A percentile compares a stretch with the other conserved stretches of the same genome.
Conservation (phyloP, 2,888 invertebrate genomes). For the Synergus gifuensis region DNA sequence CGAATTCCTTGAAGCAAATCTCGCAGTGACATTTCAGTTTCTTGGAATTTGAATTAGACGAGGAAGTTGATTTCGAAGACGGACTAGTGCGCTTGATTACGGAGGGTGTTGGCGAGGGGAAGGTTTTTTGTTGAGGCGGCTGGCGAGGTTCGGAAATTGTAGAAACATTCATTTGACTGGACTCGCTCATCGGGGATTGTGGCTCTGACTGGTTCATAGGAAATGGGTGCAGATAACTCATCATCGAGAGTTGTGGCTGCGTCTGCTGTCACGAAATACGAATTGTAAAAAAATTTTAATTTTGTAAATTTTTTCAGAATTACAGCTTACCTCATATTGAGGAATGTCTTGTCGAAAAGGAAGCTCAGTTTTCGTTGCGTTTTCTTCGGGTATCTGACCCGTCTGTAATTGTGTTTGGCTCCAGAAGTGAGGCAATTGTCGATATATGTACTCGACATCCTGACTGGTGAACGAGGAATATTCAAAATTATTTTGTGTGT, state of each 20-base stretch:
- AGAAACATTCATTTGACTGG: slow-evolving; percentile 55
- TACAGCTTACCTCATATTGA: slow-evolving; percentile 62
- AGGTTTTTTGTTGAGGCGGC: slow-evolving; percentile 42
- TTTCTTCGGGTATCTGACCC: slow-evolving; percentile 67
- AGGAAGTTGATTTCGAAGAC: slow-evolving; percentile 63
- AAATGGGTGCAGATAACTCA: slow-evolving; percentile 62
- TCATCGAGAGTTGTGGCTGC: slow-evolving; percentile 61
- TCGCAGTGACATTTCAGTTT: slow-evolving; percentile 75
- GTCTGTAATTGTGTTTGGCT: slow-evolving; percentile 69
- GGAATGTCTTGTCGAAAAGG: slow-evolving; percentile 64
- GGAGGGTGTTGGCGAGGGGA: slow-evolving; percentile 56
- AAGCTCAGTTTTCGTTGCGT: slow-evolving; percentile 67
- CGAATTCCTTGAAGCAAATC: slow-evolving; percentile 76
- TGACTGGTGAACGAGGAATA: slow-evolving; percentile 73
- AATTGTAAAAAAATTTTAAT: neutral
- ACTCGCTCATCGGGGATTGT: slow-evolving; percentile 50
- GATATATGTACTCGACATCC: slow-evolving; percentile 73
- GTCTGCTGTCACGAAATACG: slow-evolving; percentile 54
- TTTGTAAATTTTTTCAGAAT: neutral
- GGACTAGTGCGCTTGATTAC: slow-evolving; percentile 67
- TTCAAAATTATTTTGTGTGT: slow-evolving; percentile 65
- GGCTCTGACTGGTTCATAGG: slow-evolving; percentile 49
- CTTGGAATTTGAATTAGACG: slow-evolving; percentile 60
- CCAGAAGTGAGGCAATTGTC: slow-evolving; percentile 74
- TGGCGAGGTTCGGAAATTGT: slow-evolving; percentile 49